Conservation (phyloP, 1,140 invertebrate genomes). For the Geopemphigus sp. region DNA sequence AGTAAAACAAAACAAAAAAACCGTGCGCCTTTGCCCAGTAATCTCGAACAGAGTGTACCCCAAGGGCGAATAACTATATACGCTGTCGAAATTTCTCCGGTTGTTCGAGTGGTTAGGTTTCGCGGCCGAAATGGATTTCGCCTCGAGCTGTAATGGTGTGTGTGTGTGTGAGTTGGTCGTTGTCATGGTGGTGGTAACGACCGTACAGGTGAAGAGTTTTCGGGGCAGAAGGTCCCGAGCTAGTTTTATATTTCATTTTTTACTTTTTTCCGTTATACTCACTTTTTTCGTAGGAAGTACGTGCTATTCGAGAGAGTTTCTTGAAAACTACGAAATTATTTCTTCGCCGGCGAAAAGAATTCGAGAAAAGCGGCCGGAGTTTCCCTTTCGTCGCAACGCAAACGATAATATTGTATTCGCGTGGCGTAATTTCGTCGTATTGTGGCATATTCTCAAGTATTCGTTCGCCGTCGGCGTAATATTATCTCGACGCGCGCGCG, state of each 20-base stretch:
- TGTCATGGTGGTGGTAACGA: conserved; percentile 9
- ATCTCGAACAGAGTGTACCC: not conserved
- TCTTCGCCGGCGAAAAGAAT: not conserved
- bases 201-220: not conserved
- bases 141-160: not conserved
- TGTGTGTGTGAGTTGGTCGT: too few species aligned
- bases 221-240: not conserved
- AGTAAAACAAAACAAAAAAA: too few species aligned
- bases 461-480: not conserved
- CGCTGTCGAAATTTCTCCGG: not conserved
- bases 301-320: not conserved
- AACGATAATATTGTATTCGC: not conserved
- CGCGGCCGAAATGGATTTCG: not conserved
- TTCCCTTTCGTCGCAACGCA: not conserved
- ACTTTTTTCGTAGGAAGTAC: not conserved
- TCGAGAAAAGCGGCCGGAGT: too few species aligned
- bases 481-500: too few species aligned
- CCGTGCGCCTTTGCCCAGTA: too few species aligned
- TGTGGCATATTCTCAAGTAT: not conserved
- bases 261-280: not conserved
- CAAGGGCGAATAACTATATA: conserved; percentile 5
- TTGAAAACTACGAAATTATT: not conserved
- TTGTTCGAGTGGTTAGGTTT: not conserved
- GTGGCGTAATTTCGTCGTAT: not conserved
- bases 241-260: not conserved